These are phyloP conservation scores for Pachymerium ferrugineum DNA, from an alignment of 2,888 invertebrate genomes.

Conservation along the genomic window DNA sequence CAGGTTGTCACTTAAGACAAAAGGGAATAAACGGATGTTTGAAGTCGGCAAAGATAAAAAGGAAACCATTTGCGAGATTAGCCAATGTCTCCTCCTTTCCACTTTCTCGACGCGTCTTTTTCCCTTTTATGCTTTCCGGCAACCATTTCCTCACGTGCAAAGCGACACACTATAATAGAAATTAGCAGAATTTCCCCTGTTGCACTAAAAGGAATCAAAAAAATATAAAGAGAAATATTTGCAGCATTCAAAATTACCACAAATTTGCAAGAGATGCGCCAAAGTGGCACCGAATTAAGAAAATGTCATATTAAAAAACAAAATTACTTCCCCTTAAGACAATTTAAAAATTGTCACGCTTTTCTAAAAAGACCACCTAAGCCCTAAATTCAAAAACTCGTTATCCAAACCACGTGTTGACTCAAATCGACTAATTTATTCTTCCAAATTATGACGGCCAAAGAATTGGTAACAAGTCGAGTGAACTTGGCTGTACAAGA, in stretches of 20 bases:
- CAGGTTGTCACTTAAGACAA: conserved; percentile 10
- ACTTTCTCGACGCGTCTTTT: not conserved
- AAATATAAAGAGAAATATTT: not conserved
- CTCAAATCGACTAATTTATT: not conserved
- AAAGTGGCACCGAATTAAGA: not conserved
- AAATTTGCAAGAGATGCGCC: not conserved
- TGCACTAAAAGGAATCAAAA: not conserved
- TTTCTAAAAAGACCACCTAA: no score
- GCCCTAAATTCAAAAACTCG: not conserved
- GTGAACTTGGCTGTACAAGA: not conserved
- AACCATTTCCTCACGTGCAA: conserved; percentile 3
- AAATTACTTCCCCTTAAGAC: not conserved
- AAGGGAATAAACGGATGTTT: not conserved
- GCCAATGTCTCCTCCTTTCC: not conserved
- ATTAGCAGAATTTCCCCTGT: not conserved
- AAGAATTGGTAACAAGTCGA: not conserved
- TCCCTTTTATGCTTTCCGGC: conserved; percentile 7
- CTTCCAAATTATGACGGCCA: not conserved
- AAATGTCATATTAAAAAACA: not conserved
- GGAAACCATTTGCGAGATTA: conserved; percentile 13
- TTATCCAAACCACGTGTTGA: not conserved
- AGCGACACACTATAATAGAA: not conserved
- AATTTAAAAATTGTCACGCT: not conserved
- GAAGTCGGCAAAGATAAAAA: conserved; percentile 21
- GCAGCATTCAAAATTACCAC: not conserved